Evolutionary conservation across 2,888 invertebrate genomes (phyloP), one percentile per base, ranked within the genome.

Genomic region (Catocala fraxini): DNA sequence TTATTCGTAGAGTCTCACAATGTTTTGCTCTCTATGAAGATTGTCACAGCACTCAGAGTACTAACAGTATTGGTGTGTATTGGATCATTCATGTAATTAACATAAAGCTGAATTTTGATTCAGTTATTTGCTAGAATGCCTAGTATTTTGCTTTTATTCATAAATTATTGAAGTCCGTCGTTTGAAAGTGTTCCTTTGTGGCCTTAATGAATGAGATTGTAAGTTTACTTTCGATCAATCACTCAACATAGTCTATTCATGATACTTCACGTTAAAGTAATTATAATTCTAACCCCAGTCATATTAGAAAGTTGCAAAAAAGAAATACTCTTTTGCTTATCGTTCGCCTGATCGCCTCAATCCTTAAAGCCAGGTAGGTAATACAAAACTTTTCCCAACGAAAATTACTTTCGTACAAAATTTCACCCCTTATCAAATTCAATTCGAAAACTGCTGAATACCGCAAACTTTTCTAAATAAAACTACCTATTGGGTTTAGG

Each of bases 361-460:
- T 79, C 80, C 81, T 67, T 63, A 81, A 83, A 81, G 77, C 77
- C 82, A 82, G 82, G 81, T 84, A 25, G 25, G 25, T 25, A 79
- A 80, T 78, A 79, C 70, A 74, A 68, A 84, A 84, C 73, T 81
- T 84, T 80, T 51, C 63, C 71, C 69, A 63, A 77, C 73, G 79
- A 80, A 85, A 83, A 85, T 84, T 82, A 84, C 85, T 85, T 81
- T 81, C 75, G 70, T 78, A 77, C 77, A 77, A 83, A 84, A 84
- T 83, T 83, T 85, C 67, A 82, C 79, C 86, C 85, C 82, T 83
- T 86, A 82, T 86, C 83, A 85, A 86, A 85, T 85, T 85, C 84
- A 84, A 84, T 84, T 81, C 76, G 68, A 77, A 73, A 84, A 81
- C 79, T 81, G 80, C 76, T 73, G 75, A 77, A 75, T 77, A 79